Conservation (phyloP, 1,140 invertebrate genomes). For the Philotrypesis tridentata region DNA sequence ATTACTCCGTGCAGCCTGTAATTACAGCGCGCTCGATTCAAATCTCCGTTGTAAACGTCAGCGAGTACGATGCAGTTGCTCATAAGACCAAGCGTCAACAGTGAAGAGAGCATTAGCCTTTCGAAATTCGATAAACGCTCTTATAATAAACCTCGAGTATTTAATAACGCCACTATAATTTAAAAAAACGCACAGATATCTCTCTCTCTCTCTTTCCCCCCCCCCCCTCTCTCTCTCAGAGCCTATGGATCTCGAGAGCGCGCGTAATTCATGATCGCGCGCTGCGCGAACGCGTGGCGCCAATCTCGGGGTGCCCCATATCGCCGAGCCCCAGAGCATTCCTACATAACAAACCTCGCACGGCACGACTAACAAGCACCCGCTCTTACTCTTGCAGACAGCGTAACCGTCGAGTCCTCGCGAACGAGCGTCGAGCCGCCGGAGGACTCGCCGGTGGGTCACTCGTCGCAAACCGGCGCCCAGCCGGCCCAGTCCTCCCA, state of each 20-base stretch:
- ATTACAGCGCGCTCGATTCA: slow-evolving; percentile 43
- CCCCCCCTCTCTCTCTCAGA: too few relatives aligned
- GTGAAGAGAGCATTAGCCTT: slow-evolving; percentile 22
- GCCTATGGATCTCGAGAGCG: too few relatives aligned
- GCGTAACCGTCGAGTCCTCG: slow-evolving; percentile 66
- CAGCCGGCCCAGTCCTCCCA: slow-evolving; percentile 57
- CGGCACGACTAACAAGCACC: background rate
- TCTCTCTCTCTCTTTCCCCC: too few relatives aligned
- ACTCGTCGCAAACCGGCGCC: slow-evolving; percentile 61
- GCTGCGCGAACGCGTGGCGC: too few relatives aligned
- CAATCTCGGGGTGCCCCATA: too few relatives aligned
- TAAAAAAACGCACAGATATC: background rate
- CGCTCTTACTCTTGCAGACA: slow-evolving; percentile 60
- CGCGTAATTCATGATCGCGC: too few relatives aligned
- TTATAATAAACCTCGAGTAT: slow-evolving; percentile 20
- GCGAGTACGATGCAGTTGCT: slow-evolving; percentile 29
- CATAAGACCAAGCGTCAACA: slow-evolving; percentile 19
- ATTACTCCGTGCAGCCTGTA: slow-evolving; percentile 40
- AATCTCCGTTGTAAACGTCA: slow-evolving; percentile 47
- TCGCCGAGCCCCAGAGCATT: too few relatives aligned
- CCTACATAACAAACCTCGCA: background rate
- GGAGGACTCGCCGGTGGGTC: slow-evolving; percentile 74
- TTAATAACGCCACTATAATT: slow-evolving; percentile 7
- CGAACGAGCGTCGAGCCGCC: slow-evolving; percentile 68
- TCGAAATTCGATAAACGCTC: slow-evolving; percentile 14